Conservation (phyloP, 2,888 invertebrate genomes). For the Lasioglossum pauxillum region DNA sequence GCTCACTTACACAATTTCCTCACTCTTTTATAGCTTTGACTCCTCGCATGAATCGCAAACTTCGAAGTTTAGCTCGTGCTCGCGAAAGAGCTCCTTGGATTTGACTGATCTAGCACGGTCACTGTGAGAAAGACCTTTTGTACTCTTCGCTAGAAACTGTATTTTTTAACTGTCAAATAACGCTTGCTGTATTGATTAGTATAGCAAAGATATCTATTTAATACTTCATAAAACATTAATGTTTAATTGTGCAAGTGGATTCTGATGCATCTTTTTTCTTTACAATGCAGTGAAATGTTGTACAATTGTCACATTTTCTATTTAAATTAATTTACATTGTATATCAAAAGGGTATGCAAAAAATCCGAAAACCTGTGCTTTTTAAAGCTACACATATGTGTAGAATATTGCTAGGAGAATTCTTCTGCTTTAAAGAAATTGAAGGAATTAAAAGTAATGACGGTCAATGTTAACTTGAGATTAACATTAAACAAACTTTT, state of each 20-base stretch:
- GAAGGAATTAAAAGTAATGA: too few species aligned
- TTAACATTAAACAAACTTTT: neutral
- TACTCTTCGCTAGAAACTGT: neutral
- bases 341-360: neutral
- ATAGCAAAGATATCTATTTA: neutral
- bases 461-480: neutral
- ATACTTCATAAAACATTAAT: neutral
- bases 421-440: too few species aligned
- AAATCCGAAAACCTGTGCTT: neutral
- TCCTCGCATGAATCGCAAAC: neutral
- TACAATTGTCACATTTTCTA: too few species aligned
- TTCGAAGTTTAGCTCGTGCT: neutral
- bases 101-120: neutral
- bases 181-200: neutral
- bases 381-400: too few species aligned
- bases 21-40: conserved; percentile 5
- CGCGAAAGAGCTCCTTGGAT: neutral
- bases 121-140: neutral
- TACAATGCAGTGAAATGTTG: too few species aligned
- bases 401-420: too few species aligned
- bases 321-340: neutral
- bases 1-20: conserved; percentile 5
- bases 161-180: neutral
- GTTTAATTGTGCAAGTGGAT: neutral
- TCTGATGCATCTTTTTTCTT: neutral